Evolutionary conservation across 1,140 invertebrate species (phyloP), one percentile per base, ranked within the genome.

Genomic region (Musca vetustissima): DNA sequence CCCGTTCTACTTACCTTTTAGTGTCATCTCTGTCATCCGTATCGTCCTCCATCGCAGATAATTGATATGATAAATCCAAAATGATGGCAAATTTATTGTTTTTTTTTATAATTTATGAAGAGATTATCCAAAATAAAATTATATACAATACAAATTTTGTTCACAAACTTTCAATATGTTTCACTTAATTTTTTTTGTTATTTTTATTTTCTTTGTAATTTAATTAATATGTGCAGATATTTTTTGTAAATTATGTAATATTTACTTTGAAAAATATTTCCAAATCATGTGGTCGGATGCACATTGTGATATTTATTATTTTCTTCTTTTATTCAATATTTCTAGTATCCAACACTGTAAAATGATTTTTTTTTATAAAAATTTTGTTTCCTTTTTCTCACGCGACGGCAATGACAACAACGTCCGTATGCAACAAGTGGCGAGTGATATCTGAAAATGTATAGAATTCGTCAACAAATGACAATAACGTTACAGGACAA

Each of bases 11-110:
- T 83, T 83, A 90, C 89, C 89, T 84, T 85, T 90, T 90, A 50
- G 87, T 87, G 75, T 90, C 87, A 79, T 88, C 89, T 76, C 89
- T 89, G 72, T 90, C 88, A 74, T 90, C 89, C 69, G 85, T 87
- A 69, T 89, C 88, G 76, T 90, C 88, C 71, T 90, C 88, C 85
- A 89, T 88, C 15, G 72, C 61, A 61, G 36, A 53, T 74, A 65
- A 55, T 67, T 50, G 24, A 64, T 48, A 47, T 73, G 65, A 71
- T 66, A 71, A 80, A 74, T 80, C 76, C 78, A 73, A 67, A 64
- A n/a, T n/a, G n/a, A 52, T 28, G 28, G 28, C 8, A 28, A 28
- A 28, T 4, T 19, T 17, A 43, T 61, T 57, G 47, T 25, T 68
- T 43, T 21, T 48, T 59, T 19, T 15, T 28, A 13, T 67, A 21